Percentiles rank a stretch among this genome's conserved stretches.
Evolutionary conservation across 2,113 vertebrate species (phyloP).

Genomic region (Sebastes fasciatus): DNA sequence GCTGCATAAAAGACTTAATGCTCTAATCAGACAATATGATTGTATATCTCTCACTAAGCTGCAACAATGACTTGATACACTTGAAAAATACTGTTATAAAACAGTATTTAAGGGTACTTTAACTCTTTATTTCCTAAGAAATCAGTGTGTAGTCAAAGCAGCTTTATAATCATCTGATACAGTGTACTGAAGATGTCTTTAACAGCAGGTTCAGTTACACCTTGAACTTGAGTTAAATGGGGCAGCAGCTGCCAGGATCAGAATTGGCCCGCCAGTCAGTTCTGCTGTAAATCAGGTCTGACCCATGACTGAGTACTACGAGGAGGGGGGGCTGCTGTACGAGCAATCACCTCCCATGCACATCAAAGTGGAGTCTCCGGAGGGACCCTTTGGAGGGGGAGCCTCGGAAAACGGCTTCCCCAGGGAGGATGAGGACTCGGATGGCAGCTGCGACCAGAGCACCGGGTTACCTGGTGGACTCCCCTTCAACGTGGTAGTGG

Average conservation of each 20-base stretch:
- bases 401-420: slow-evolving; percentile 86
- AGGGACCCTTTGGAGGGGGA: slow-evolving; percentile 84
- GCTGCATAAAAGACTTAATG: slow-evolving; percentile 5
- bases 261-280: slow-evolving; percentile 79
- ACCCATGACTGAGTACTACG: slow-evolving; percentile 88
- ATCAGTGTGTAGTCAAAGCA: slow-evolving; percentile 19
- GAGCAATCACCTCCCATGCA: slow-evolving; percentile 89
- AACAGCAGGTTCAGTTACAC: slow-evolving; percentile 15
- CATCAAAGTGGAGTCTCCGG: slow-evolving; percentile 89
- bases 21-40: not conserved
- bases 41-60: not conserved
- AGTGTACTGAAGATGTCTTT: slow-evolving; percentile 22
- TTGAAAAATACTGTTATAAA: not conserved
- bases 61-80: slow-evolving; percentile 5
- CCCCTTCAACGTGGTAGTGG: slow-evolving; percentile 88
- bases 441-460: slow-evolving; percentile 84
- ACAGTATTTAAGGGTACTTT: not conserved
- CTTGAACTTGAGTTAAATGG: slow-evolving; percentile 72
- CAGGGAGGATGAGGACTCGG: slow-evolving; percentile 85
- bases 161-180: slow-evolving; percentile 11
- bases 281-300: slow-evolving; percentile 78
- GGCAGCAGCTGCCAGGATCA: slow-evolving; percentile 65
- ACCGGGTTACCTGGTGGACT: slow-evolving; percentile 80
- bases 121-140: not conserved
- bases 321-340: slow-evolving; percentile 88